A percentile compares a stretch with the other conserved stretches of the same genome.
Conservation (phyloP, 2,797 vertebrate species). For the Neosilurus hyrtlii region DNA sequence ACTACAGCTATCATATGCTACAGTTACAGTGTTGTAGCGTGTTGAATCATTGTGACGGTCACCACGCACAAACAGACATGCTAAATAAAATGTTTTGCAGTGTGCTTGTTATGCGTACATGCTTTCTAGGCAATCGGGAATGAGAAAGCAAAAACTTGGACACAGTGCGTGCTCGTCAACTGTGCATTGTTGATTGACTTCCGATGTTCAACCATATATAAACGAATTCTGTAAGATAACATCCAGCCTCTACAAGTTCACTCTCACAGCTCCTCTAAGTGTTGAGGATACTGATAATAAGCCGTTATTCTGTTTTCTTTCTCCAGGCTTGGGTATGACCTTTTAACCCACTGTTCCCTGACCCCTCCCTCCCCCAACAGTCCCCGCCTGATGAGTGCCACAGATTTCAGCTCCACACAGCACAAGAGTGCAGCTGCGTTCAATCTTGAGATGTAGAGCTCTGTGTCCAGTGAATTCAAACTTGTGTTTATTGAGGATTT, state of each 20-base stretch:
- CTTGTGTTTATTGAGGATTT: constrained; percentile 19
- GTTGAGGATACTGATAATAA: background rate
- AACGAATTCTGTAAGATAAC: background rate
- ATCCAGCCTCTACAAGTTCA: background rate
- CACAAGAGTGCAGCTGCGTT: background rate
- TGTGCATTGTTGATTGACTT: background rate
- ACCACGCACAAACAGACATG: background rate
- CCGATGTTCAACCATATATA: background rate
- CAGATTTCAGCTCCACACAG: background rate
- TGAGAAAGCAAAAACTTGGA: background rate
- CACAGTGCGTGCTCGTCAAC: background rate
- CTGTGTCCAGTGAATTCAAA: background rate
- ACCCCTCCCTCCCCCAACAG: background rate
- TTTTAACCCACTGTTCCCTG: background rate
- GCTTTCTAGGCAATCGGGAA: background rate
- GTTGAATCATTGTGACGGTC: background rate
- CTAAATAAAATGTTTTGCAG: background rate
- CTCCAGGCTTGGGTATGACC: background rate
- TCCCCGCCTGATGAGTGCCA: background rate
- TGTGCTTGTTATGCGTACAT: background rate
- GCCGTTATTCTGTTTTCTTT: background rate
- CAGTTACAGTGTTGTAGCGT: background rate
- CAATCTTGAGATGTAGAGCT: background rate
- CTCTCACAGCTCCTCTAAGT: background rate
- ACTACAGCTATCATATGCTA: background rate